A percentile compares a stretch with the other conserved stretches of the same genome.
These are phyloP conservation scores for Drosophila yakuba DNA, from an alignment of 1,140 invertebrate species.

Conservation along the genomic window DNA sequence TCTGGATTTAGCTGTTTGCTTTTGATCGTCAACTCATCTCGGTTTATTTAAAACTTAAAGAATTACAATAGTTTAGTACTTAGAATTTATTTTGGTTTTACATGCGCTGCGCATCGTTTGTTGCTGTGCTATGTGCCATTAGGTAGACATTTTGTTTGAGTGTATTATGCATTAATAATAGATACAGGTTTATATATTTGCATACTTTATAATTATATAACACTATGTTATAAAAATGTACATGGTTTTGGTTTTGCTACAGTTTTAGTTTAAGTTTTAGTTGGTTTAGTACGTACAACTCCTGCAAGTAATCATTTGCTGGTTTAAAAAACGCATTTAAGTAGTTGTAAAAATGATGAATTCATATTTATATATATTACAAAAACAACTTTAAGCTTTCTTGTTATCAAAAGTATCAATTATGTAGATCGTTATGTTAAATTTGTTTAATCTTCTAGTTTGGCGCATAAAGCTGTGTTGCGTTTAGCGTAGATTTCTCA, in stretches of 20 bases:
- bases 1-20: slow-evolving; percentile 42
- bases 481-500: slow-evolving; percentile 74
- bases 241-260: slow-evolving; percentile 77
- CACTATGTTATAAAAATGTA: slow-evolving; percentile 74
- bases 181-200: slow-evolving; percentile 55
- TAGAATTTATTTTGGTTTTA: slow-evolving; percentile 81
- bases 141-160: slow-evolving; percentile 81
- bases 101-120: slow-evolving; percentile 77
- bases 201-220: slow-evolving; percentile 70
- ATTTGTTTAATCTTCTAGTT: slow-evolving; percentile 79
- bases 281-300: slow-evolving; percentile 74
- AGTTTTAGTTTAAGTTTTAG: slow-evolving; percentile 59
- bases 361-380: slow-evolving; percentile 70
- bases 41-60: slow-evolving; percentile 81
- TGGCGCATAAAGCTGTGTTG: slow-evolving; percentile 82
- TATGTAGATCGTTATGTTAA: slow-evolving; percentile 56
- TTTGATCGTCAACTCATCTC: slow-evolving; percentile 78
- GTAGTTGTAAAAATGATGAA: slow-evolving; percentile 56
- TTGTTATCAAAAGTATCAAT: slow-evolving; percentile 52
- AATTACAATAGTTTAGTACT: slow-evolving; percentile 80
- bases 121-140: slow-evolving; percentile 62
- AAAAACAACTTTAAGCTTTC: slow-evolving; percentile 68
- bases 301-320: slow-evolving; percentile 56
- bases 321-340: slow-evolving; percentile 52
- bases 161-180: slow-evolving; percentile 79